A percentile compares a stretch with the other conserved stretches of the same genome.
These are phyloP conservation scores for Drosophila vallismaia DNA, from an alignment of 2,888 invertebrate species.

Conservation along the genomic window DNA sequence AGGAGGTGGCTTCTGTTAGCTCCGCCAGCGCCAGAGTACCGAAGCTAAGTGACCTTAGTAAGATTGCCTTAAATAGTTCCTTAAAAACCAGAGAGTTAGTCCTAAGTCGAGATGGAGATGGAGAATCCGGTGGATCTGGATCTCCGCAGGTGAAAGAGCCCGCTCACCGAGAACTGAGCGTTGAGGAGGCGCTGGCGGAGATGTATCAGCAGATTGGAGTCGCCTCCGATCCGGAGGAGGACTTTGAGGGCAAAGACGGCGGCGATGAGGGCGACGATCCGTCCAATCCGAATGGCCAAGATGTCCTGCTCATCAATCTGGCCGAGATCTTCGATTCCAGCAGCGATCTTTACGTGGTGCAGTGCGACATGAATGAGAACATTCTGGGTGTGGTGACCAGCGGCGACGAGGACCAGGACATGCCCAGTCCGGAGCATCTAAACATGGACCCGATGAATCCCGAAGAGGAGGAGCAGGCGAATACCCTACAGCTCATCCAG, in stretches of 20 bases:
- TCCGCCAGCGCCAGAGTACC: slow-evolving; percentile 67
- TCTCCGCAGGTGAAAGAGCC: slow-evolving; percentile 5
- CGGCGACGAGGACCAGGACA: slow-evolving; percentile 37
- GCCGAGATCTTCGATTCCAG: slow-evolving; percentile 83
- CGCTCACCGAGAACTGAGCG: slow-evolving; percentile 73
- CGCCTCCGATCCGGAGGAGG: slow-evolving; percentile 70
- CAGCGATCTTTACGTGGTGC: slow-evolving; percentile 83
- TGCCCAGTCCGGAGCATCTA: background rate
- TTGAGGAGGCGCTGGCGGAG: slow-evolving; percentile 81
- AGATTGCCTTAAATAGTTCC: slow-evolving; percentile 84
- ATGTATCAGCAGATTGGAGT: slow-evolving; percentile 81
- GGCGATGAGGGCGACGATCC: slow-evolving; percentile 6
- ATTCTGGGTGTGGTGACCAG: slow-evolving; percentile 72
- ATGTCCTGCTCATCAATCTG: slow-evolving; percentile 81
- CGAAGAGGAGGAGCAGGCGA: slow-evolving; percentile 16
- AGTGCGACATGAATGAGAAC: slow-evolving; percentile 84
- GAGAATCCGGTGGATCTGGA: slow-evolving; percentile 9
- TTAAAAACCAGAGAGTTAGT: slow-evolving; percentile 67
- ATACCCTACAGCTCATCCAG: slow-evolving; percentile 68
- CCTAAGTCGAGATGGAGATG: slow-evolving; percentile 47
- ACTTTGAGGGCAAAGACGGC: slow-evolving; percentile 33
- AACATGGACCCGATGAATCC: slow-evolving; percentile 21
- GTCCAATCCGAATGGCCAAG: slow-evolving; percentile 55
- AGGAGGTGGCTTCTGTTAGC: slow-evolving; percentile 29
- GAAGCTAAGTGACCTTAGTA: slow-evolving; percentile 84